A percentile compares a stretch with the other conserved stretches of the same genome.
These are phyloP conservation scores for Oriolus oriolus DNA, from an alignment of 2,113 vertebrate species.

Conservation along the genomic window DNA sequence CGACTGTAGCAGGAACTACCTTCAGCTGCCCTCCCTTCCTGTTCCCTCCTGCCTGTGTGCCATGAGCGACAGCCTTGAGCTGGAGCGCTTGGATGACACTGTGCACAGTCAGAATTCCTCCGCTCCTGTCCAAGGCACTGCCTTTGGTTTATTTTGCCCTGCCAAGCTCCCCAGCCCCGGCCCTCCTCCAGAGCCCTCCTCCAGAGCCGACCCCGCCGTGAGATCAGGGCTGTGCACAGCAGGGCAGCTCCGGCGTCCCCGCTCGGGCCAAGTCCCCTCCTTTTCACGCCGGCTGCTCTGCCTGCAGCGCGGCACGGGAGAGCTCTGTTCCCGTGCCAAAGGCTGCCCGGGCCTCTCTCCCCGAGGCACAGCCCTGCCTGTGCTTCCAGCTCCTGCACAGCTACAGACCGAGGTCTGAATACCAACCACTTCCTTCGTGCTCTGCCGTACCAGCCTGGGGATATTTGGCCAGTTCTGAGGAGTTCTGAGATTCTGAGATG, in stretches of 20 bases:
- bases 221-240: neutral
- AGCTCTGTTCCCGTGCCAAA: neutral
- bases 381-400: neutral
- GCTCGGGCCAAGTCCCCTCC: neutral
- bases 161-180: neutral
- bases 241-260: neutral
- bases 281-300: neutral
- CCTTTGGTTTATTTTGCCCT: neutral
- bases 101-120: neutral
- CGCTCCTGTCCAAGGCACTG: neutral
- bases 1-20: neutral
- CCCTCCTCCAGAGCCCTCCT: neutral
- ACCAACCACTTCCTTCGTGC: neutral
- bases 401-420: neutral
- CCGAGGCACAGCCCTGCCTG: neutral
- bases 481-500: neutral
- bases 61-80: neutral
- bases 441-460: neutral
- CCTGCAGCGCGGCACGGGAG: neutral
- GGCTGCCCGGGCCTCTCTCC: neutral
- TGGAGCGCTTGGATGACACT: neutral
- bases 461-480: neutral
- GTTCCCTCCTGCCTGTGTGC: neutral
- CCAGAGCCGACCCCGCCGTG: neutral
- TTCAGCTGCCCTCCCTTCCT: neutral